Evolutionary conservation across 2,797 vertebrate species (phyloP).

Genomic region (Sardinella longiceps): DNA sequence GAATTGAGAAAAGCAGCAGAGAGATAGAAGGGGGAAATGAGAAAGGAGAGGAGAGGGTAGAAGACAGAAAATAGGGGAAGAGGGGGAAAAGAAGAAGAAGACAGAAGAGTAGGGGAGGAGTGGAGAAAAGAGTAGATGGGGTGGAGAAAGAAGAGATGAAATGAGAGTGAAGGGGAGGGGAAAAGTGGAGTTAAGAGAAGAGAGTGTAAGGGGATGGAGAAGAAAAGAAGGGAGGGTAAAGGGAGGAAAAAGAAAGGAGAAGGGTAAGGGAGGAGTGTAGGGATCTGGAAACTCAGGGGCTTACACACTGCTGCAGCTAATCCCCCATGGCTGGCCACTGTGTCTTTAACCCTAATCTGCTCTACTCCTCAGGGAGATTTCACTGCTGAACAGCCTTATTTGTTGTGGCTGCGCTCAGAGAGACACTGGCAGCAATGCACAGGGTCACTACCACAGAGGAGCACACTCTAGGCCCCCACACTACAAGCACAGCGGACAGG

Average conservation of each 20-base stretch:
- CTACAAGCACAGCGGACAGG: background rate
- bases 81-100: background rate
- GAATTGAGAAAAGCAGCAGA: background rate
- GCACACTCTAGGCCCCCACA: background rate
- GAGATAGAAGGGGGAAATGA: background rate
- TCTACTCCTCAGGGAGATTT: constrained; percentile 22
- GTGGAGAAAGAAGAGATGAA: background rate
- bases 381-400: background rate
- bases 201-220: background rate
- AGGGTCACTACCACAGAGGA: background rate
- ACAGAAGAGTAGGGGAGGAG: background rate
- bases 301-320: constrained; percentile 33
- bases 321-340: constrained; percentile 20
- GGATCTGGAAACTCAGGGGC: constrained; percentile 35
- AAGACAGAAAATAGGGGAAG: background rate
- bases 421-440: background rate
- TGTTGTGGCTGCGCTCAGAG: background rate
- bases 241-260: background rate
- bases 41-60: background rate
- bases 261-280: background rate
- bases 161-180: background rate
- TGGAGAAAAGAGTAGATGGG: background rate
- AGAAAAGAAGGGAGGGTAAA: background rate
- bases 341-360: constrained; percentile 38
- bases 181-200: background rate